Evolutionary conservation across 2,797 vertebrate species (phyloP), one percentile per base, ranked within the genome.

Genomic region (Mormyrus proboscirostris): DNA sequence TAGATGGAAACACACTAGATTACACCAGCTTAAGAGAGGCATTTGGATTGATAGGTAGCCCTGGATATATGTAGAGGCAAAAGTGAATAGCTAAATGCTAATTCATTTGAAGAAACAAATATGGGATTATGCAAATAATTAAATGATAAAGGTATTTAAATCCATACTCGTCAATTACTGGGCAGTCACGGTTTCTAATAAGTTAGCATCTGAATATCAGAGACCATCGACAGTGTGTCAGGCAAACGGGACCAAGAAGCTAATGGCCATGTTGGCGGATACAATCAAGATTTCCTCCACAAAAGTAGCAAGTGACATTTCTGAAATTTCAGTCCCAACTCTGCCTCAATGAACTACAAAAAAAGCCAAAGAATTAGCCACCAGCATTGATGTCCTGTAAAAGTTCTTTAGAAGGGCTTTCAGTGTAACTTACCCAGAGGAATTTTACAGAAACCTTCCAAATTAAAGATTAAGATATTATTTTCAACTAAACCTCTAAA

Each of bases 311-410:
- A 91, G 90, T 86, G 90, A 91, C 87, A 92, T 93, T 95, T 94
- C 92, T 94, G 90, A 95, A 93, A 92, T 92, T 93, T 94, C 91
- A 93, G 88, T 93, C 88, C 90, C 87, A 91, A 91, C 91, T 93
- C 91, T 88, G 90, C 89, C 62, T 90, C 90, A 44, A 47, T 29
- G 41, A 62, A 44, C 51, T 38, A 73, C 59, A 90, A 82, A 41
- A 76, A 47, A 84, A 82, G 41, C 88, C 90, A 79, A 88, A 73
- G 91, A 94, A 93, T 88, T 90, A 93, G 91, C 91, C 91, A 93
- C 94, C 93, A 93, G 88, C 88, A 93, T 92, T 91, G 92, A 93
- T 90, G 89, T 76, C 59, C 44, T 50, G 6, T 65, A 73, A 3
- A 10, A 88, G 62, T 79, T 76, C 33, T 90, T 90, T 84, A 92